These are phyloP conservation scores for Coendou prehensilis DNA, from an alignment of 2,797 vertebrate genomes.

Conservation along the genomic window DNA sequence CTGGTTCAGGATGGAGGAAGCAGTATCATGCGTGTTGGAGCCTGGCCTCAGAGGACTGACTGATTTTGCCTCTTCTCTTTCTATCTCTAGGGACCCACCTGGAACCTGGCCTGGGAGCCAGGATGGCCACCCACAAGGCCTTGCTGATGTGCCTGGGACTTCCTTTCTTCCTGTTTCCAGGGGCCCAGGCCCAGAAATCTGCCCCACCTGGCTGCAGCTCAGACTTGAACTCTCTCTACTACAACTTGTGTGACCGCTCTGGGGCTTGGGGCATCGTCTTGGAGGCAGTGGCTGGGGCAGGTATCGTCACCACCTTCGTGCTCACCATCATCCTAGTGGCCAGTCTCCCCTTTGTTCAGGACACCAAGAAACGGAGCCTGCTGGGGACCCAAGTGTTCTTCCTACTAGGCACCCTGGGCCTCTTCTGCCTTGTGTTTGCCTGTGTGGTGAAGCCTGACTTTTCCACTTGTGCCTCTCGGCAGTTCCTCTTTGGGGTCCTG, in stretches of 20 bases:
- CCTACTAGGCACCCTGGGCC: slow-evolving; percentile 93
- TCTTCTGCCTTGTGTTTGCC: slow-evolving; percentile 95
- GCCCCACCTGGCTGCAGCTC: slow-evolving; percentile 90
- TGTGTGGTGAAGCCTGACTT: slow-evolving; percentile 94
- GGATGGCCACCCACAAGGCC: slow-evolving; percentile 75
- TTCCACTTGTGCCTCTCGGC: slow-evolving; percentile 93
- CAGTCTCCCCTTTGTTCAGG: slow-evolving; percentile 93
- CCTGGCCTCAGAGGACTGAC: neutral
- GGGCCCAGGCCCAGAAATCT: slow-evolving; percentile 74
- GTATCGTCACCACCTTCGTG: slow-evolving; percentile 91
- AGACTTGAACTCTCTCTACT: slow-evolving; percentile 92
- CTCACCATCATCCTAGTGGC: slow-evolving; percentile 94
- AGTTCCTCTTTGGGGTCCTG: slow-evolving; percentile 97
- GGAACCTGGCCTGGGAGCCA: slow-evolving; percentile 66
- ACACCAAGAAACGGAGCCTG: slow-evolving; percentile 89
- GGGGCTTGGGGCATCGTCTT: slow-evolving; percentile 95
- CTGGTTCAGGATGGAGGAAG: neutral
- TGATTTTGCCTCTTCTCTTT: slow-evolving; percentile 7
- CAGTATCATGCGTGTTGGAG: accelerated
- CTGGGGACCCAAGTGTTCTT: slow-evolving; percentile 92
- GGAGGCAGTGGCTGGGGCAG: slow-evolving; percentile 93
- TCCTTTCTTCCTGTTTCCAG: slow-evolving; percentile 77
- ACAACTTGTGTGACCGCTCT: slow-evolving; percentile 94
- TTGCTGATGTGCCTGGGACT: slow-evolving; percentile 71
- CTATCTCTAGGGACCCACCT: slow-evolving; percentile 50